phyloP scores from a whole-genome alignment of 2,888 invertebrate species.

The Thecophora atra region DNA sequence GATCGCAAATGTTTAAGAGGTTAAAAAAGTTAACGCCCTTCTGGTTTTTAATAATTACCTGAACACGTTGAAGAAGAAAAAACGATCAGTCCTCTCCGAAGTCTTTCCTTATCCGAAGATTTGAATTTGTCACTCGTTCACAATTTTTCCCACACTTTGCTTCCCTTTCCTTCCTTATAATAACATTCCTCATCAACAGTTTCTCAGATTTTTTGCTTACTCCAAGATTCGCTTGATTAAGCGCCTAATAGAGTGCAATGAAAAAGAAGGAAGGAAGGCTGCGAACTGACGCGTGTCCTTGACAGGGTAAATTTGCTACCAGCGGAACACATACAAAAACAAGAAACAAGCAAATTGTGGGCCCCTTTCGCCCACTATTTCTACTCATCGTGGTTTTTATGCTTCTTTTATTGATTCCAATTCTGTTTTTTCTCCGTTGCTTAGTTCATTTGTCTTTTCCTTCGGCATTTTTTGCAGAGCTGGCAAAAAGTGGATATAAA shows the following conservation, averaged over 20 bases:
- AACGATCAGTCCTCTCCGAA: too few species aligned
- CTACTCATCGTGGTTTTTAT: too few species aligned
- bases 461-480: constrained; percentile 71
- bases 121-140: too few species aligned
- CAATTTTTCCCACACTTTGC: too few species aligned
- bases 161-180: background rate
- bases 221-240: constrained; percentile 46
- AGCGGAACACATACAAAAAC: constrained; percentile 16
- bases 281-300: constrained; percentile 24
- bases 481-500: constrained; percentile 87
- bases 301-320: constrained; percentile 21
- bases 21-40: too few species aligned
- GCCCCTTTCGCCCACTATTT: too few species aligned
- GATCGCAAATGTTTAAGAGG: too few species aligned
- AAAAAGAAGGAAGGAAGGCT: constrained; percentile 21
- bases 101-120: too few species aligned
- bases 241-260: constrained; percentile 44
- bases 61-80: too few species aligned
- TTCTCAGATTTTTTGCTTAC: background rate
- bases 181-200: background rate
- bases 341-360: background rate
- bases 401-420: constrained; percentile 9
- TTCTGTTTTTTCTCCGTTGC: too few species aligned
- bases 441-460: background rate
- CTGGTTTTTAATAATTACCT: too few species aligned